Conservation (phyloP, 2,888 invertebrate species). For the Oscheius sp. region DNA sequence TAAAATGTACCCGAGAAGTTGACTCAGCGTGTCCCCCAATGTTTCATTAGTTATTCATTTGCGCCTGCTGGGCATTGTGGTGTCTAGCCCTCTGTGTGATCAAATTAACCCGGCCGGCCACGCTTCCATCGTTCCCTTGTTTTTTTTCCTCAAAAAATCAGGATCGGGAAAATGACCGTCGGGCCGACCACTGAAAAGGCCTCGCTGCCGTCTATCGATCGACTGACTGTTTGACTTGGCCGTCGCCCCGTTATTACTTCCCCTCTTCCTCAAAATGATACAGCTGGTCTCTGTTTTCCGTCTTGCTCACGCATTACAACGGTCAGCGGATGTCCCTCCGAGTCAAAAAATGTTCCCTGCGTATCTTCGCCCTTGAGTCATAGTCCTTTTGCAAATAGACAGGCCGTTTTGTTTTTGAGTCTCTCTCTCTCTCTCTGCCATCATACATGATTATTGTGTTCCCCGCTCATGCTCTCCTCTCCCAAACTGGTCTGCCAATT, state of each 20-base stretch:
- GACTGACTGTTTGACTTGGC: conserved; percentile 33
- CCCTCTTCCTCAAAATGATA: conserved; percentile 12
- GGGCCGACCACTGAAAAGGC: conserved; percentile 5
- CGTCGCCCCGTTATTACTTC: conserved; percentile 30
- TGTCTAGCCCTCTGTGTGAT: conserved; percentile 24
- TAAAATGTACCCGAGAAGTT: no score
- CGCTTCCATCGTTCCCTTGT: conserved; percentile 1
- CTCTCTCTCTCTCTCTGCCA: no score
- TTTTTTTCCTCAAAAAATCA: background rate
- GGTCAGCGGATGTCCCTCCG: background rate
- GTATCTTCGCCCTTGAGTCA: background rate
- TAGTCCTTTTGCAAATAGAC: background rate
- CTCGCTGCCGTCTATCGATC: conserved; percentile 27
- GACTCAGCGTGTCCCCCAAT: background rate
- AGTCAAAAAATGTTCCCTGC: no score
- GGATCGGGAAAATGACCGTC: background rate
- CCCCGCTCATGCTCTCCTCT: background rate
- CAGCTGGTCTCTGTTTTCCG: background rate
- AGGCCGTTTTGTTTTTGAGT: background rate
- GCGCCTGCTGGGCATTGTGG: conserved; percentile 34
- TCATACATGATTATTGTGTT: no score
- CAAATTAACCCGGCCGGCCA: conserved; percentile 19
- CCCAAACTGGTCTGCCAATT: background rate
- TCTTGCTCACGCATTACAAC: background rate
- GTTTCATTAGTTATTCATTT: conserved; percentile 38